Conservation (phyloP, 1,140 invertebrate species). For the Gyrodactylus bullatarudis region DNA sequence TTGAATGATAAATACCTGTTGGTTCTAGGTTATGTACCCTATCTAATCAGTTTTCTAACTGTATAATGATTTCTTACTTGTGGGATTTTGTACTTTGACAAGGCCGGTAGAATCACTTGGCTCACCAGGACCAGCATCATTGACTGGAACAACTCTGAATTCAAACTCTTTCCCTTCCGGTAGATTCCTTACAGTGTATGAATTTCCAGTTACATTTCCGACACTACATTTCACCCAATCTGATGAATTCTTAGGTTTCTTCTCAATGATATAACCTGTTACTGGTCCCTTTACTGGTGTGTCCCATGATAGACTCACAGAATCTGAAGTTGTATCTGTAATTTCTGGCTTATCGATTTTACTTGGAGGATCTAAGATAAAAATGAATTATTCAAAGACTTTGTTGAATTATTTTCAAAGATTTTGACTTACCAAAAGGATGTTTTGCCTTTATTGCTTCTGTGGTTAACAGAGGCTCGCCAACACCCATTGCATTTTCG, state of each 20-base stretch:
- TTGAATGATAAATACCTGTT: too few relatives aligned
- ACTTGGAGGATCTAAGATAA: conserved; percentile 36
- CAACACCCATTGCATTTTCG: conserved; percentile 74
- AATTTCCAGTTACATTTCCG: conserved; percentile 11
- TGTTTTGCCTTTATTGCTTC: conserved; percentile 66
- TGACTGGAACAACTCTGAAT: conserved; percentile 73
- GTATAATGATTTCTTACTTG: too few relatives aligned
- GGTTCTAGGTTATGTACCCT: too few relatives aligned
- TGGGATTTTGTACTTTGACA: conserved; percentile 48
- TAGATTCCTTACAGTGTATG: conserved; percentile 46
- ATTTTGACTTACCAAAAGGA: conserved; percentile 38
- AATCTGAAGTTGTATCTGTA: conserved; percentile 54
- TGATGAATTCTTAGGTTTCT: conserved; percentile 36
- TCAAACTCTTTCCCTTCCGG: conserved; percentile 83
- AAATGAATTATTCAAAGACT: not conserved
- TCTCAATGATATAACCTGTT: conserved; percentile 58
- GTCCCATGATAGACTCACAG: conserved; percentile 61
- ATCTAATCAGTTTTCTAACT: too few relatives aligned
- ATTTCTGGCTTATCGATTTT: conserved; percentile 49
- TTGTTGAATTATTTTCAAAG: not conserved
- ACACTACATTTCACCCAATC: conserved; percentile 17
- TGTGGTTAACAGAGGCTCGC: conserved; percentile 48
- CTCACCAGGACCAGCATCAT: conserved; percentile 62
- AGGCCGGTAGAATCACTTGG: conserved; percentile 58
- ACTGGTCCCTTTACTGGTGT: conserved; percentile 57